Conservation (phyloP, 2,113 vertebrate genomes). For the Motacilla alba region DNA sequence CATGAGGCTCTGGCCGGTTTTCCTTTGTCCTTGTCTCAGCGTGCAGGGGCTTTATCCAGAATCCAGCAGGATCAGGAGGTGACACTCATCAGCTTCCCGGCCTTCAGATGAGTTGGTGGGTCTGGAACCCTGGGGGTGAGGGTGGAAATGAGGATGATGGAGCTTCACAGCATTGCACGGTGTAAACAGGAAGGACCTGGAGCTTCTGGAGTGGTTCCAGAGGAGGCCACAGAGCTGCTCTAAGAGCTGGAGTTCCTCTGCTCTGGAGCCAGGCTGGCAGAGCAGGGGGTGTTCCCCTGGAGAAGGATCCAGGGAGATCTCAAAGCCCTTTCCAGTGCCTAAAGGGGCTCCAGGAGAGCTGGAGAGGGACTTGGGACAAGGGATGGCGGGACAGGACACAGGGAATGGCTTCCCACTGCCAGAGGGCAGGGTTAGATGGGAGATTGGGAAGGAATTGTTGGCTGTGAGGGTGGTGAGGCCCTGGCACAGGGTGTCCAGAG, state of each 20-base stretch:
- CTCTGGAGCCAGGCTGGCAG: not conserved
- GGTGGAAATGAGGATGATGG: not conserved
- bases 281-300: not conserved
- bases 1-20: not conserved
- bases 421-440: not conserved
- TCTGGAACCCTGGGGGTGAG: not conserved
- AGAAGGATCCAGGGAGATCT: not conserved
- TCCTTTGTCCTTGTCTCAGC: not conserved
- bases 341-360: not conserved
- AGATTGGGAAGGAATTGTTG: rapidly evolving
- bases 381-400: not conserved
- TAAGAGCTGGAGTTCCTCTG: not conserved
- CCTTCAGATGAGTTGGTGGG: not conserved
- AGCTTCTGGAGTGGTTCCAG: not conserved
- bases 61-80: not conserved
- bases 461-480: rapidly evolving
- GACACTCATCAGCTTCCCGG: not conserved
- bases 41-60: rapidly evolving
- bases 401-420: not conserved
- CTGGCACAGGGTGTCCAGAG: not conserved
- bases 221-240: rapidly evolving
- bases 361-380: not conserved
- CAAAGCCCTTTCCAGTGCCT: not conserved
- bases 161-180: not conserved
- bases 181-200: not conserved